phyloP scores from a whole-genome alignment of 2,113 vertebrate species.

The Riparia riparia region DNA sequence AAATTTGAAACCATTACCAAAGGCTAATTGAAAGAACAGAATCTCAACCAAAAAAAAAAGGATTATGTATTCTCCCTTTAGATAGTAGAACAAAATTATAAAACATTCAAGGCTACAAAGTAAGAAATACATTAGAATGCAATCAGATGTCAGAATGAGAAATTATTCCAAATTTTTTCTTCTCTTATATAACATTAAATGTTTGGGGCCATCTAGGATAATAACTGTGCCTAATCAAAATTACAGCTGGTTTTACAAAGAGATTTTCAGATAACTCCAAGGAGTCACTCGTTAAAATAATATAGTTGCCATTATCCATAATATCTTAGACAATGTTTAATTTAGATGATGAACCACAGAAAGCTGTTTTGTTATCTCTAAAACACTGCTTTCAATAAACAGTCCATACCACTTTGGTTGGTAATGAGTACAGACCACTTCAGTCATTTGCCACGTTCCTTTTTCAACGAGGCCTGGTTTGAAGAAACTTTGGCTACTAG shows the following conservation, averaged over 20 bases:
- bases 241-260: background rate
- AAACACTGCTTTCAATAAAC: background rate
- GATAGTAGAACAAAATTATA: slow-evolving; percentile 57
- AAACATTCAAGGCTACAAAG: slow-evolving; percentile 38
- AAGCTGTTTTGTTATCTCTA: background rate
- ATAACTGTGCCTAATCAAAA: slow-evolving; percentile 15
- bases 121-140: slow-evolving; percentile 58
- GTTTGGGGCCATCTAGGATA: background rate
- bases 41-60: slow-evolving; percentile 6
- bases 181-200: background rate
- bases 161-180: slow-evolving; percentile 6
- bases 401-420: background rate
- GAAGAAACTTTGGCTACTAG: background rate
- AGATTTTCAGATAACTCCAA: background rate
- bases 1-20: slow-evolving; percentile 60
- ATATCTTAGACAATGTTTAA: background rate
- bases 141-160: slow-evolving; percentile 65
- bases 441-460: background rate
- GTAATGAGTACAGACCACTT: background rate
- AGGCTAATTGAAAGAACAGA: slow-evolving; percentile 60
- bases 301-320: background rate
- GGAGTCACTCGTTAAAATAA: background rate
- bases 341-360: background rate
- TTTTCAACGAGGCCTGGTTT: background rate
- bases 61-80: slow-evolving; percentile 54